Evolutionary conservation across 1,140 invertebrate species (phyloP).

Genomic region (Zelostemma sp.): DNA sequence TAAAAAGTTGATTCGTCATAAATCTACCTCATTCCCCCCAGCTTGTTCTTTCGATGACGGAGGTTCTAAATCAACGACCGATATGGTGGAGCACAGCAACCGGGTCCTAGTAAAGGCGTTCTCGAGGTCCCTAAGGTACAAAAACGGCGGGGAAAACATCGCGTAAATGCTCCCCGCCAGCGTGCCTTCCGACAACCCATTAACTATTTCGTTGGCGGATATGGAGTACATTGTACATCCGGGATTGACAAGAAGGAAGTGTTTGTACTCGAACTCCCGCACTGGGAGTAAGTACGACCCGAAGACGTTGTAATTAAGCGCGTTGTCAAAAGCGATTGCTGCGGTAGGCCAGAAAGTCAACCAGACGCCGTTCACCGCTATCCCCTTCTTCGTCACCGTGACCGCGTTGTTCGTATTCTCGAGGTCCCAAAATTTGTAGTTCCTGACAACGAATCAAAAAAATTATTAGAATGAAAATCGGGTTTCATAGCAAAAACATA

Average conservation of each 20-base stretch:
- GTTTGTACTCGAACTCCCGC: constrained; percentile 60
- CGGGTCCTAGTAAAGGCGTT: constrained; percentile 51
- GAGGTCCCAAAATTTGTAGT: constrained; percentile 70
- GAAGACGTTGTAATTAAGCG: constrained; percentile 56
- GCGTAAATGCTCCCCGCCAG: constrained; percentile 65
- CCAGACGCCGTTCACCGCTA: constrained; percentile 63
- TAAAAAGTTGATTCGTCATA: too few species aligned
- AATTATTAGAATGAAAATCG: neutral
- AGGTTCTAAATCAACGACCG: constrained; percentile 42
- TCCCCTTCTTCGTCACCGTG: constrained; percentile 51
- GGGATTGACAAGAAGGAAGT: constrained; percentile 58
- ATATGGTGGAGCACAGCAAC: constrained; percentile 42
- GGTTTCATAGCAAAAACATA: neutral
- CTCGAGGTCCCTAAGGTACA: constrained; percentile 58
- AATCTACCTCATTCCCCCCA: too few species aligned
- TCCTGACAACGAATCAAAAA: constrained; percentile 5
- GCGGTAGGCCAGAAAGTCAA: constrained; percentile 64
- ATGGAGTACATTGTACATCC: constrained; percentile 62
- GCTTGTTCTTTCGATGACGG: too few species aligned
- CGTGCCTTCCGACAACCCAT: constrained; percentile 65
- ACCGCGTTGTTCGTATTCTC: constrained; percentile 59
- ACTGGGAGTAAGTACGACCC: constrained; percentile 60
- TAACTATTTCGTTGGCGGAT: constrained; percentile 59
- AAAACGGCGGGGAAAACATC: constrained; percentile 64
- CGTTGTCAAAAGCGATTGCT: constrained; percentile 62